Evolutionary conservation across 2,113 vertebrate species (phyloP), one percentile per base, ranked within the genome.

Genomic region (Himantopus leucocephalus): DNA sequence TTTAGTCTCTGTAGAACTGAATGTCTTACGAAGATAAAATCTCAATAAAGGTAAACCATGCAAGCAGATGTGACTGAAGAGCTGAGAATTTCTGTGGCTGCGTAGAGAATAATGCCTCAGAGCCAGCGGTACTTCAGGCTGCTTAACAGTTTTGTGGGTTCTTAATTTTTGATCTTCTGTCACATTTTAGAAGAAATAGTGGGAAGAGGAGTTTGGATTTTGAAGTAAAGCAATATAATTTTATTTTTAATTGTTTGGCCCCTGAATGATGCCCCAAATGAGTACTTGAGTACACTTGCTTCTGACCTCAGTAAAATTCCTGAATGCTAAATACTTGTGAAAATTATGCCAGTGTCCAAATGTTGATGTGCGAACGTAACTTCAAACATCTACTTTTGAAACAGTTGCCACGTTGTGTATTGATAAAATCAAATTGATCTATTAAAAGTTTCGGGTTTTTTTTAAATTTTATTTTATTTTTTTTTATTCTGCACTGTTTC

Each of bases 21-120:
- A 77, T 63, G 43, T 63, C 32, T 83, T 85, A 48, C 14, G 48
- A 67, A 86, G 88, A 88, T 90, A 93, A 94, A 88, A 95, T 92
- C 92, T 93, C 56, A 55, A 9, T 77, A 62, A 90, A 66, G 39
- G n/a, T 68, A 83, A 95, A 80, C 67, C 9, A 23, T 82, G 68
- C 67, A 92, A 88, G 48, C 45, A 76, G 34, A 66, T 92, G 66
- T 48, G 32, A n/a, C n/a, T 45, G 41, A 74, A 94, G 27, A 39
- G 16, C 63, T 71, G 60, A 74, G 77, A 85, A 64, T 85, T 85
- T 89, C 70, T 92, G 10, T 35, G 39, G 48, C 52, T 68, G 5
- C 11, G 21, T 48, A 60, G 66, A 62, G 27, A 72, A 82, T 60
- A 83, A 39, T 58, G 29, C 20, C 39, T 91, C 27, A 23, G 23